These are phyloP conservation scores for Progne subis DNA, from an alignment of 2,113 vertebrate genomes.

Conservation along the genomic window DNA sequence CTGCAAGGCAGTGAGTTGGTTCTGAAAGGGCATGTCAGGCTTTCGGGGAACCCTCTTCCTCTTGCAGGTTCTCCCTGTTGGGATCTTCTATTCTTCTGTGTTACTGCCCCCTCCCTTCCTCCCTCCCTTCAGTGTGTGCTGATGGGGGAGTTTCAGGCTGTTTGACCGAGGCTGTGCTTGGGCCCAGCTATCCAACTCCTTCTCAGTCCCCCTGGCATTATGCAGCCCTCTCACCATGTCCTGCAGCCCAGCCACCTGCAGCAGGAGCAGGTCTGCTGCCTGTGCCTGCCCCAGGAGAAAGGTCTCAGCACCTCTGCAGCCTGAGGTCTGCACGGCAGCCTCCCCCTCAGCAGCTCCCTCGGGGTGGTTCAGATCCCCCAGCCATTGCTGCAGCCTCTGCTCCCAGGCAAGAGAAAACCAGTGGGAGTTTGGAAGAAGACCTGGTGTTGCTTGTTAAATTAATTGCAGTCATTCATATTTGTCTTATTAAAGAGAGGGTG, in stretches of 20 bases:
- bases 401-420: background rate
- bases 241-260: background rate
- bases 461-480: background rate
- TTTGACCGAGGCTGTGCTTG: background rate
- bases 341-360: background rate
- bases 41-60: background rate
- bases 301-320: background rate
- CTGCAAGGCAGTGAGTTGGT: background rate
- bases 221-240: background rate
- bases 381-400: background rate
- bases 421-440: background rate
- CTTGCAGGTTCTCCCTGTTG: fast-evolving
- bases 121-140: background rate
- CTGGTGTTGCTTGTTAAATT: background rate
- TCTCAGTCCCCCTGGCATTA: background rate
- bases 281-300: background rate
- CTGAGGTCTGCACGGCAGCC: background rate
- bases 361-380: background rate
- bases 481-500: background rate
- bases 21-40: background rate
- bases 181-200: too few species aligned
- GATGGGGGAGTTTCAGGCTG: background rate
- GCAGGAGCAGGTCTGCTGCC: background rate
- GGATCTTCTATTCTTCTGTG: background rate
- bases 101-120: background rate